Base-by-base conservation (phyloP, 2,888 invertebrate species). In the Ptilodon capucinus region DNA sequence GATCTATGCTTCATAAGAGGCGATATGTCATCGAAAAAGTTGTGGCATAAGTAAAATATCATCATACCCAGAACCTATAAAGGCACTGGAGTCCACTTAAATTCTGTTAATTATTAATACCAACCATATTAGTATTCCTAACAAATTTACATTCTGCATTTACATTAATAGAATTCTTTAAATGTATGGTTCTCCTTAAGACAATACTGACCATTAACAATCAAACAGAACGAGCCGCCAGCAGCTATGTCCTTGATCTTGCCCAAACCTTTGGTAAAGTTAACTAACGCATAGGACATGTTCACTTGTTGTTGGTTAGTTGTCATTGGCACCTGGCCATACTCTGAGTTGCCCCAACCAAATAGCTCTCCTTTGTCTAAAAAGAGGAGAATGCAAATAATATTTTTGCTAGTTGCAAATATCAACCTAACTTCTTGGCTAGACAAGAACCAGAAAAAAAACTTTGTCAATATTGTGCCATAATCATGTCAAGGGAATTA, bases 311-410 rank as follows among this genome's bases (percentile, higher is more conserved):
- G 95, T 39, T 85, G 83, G 8, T 85, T 56, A 7, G 80, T 60
- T 48, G 79, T 71, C 66, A 91, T 83, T 19, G 93, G 90, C 30
- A 99, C 88, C 80, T 99, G 99, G 0, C 94, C 94, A 73, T 98
- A 98, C 84, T 99, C 99, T 0, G 96, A 95, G 81, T 98, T 99
- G 6, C 99, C 99, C 98, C 99, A 99, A 0, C 98, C 99, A 85
- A 98, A 99, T 1, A 98, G 92, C 68, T 98, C 96, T 3, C 98
- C 98, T 66, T 94, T 94, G 57, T 97, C 97, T 95, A 71, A 40
- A 73, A 74, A 53, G 54, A 51, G 61, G 9, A 1, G 7, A 28
- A 28, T 4, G n/a, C n/a, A 3, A 28, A 3, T 28, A 21, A 0
- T 6, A 21, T 7, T 21, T 21, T 6, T 21, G 2, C 2, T 2